phyloP scores from a whole-genome alignment of 1,140 invertebrate genomes.

The Drosophila aff. region DNA sequence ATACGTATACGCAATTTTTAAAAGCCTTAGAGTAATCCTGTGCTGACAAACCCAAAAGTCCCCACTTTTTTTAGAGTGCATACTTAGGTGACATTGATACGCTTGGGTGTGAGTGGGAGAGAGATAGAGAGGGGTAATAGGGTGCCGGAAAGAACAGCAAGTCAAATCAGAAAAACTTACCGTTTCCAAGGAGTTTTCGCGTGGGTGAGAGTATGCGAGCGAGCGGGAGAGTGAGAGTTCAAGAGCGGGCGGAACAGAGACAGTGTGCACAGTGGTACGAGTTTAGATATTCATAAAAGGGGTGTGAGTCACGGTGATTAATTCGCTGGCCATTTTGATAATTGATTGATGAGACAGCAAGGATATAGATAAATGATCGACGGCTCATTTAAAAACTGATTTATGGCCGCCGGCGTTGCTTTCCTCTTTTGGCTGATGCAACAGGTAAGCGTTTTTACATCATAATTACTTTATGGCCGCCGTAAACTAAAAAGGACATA shows the following conservation, averaged over 20 bases:
- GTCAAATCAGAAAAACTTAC: not conserved
- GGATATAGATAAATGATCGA: constrained; percentile 28
- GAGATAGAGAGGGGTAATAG: not conserved
- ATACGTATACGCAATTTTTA: too few species aligned
- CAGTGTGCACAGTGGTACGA: constrained; percentile 28
- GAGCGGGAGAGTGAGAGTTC: not conserved
- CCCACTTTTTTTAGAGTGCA: not conserved
- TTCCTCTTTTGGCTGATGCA: not conserved
- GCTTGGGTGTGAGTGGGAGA: not conserved
- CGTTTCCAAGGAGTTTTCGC: constrained; percentile 25
- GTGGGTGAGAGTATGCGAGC: not conserved
- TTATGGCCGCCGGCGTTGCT: constrained; percentile 14
- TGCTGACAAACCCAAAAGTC: not conserved
- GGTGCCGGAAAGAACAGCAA: constrained; percentile 12
- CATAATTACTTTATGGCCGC: constrained; percentile 29
- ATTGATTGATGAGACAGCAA: constrained; percentile 24
- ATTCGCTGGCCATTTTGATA: constrained; percentile 12
- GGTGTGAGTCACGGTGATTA: constrained; percentile 18
- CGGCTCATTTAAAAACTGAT: constrained; percentile 19
- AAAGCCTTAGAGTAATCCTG: not conserved
- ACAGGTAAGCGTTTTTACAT: constrained; percentile 18
- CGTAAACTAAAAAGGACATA: constrained; percentile 26
- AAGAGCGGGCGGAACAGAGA: not conserved
- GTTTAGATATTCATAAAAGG: not conserved
- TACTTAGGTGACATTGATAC: constrained; percentile 23